Evolutionary conservation across 2,888 invertebrate species (phyloP), one percentile per base, ranked within the genome.

Genomic region (Pegoplata infirma): DNA sequence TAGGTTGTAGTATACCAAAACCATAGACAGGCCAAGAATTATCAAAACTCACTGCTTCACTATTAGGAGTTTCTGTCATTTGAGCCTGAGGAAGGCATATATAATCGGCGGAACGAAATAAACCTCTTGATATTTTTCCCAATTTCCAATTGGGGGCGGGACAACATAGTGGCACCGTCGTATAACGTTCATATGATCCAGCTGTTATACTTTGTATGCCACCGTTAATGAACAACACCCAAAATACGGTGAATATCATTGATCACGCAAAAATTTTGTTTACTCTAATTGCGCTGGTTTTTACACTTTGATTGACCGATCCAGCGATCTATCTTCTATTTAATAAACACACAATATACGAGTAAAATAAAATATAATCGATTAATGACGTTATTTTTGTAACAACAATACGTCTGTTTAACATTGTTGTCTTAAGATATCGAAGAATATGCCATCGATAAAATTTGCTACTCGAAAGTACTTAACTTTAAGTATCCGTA

Each of bases 111-210:
- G 47, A 49, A 6, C 56, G 75, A 44, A 80, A 76, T 19, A 81
- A n/a, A 32, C 79, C 81, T 14, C 32, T 55, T 32, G 79, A 73
- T 66, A 80, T 36, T 56, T 67, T 66, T 32, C 74, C 77, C 36
- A 82, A 64, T 32, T 58, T 74, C 81, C 79, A 82, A 19, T 55
- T 64, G 28, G 51, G 58, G 2, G 49, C 28, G 14, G 82, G 76
- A 47, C 82, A 82, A 63, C 82, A 82, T 81, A 77, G 46, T 64
- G 81, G 74, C 40, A 78, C 64, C 16, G 46, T 61, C 16, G 46
- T 58, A n/a, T 32, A 47, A 16, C 4, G 14, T 28, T 67, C 64
- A n/a, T n/a, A 36, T 28, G 23, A 14, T 28, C 58, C 69, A 66
- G 44, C 63, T 68, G 64, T 40, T 44, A 69, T 17, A 46, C 53